Evolutionary conservation across 2,888 invertebrate species (phyloP).

Genomic region (Selenia dentaria): DNA sequence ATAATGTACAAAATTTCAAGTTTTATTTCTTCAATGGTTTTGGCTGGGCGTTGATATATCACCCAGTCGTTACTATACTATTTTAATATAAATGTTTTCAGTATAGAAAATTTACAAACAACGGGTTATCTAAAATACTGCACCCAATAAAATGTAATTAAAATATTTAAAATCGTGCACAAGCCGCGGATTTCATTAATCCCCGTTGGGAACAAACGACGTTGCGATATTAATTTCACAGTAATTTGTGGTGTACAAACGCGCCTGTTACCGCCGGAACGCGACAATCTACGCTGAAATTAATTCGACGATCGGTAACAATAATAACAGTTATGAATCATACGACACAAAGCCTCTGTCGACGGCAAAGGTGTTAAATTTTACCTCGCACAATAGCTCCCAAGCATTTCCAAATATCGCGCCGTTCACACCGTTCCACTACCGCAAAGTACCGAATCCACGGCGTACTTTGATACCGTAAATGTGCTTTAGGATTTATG

Average conservation of each 20-base stretch:
- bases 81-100: too few species aligned
- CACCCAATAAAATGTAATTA: constrained; percentile 12
- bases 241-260: constrained; percentile 56
- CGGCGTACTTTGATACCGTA: constrained; percentile 38
- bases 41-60: too few species aligned
- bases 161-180: constrained; percentile 26
- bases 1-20: too few species aligned
- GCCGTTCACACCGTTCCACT: constrained; percentile 32
- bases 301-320: constrained; percentile 75
- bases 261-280: constrained; percentile 54
- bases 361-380: constrained; percentile 74
- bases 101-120: too few species aligned
- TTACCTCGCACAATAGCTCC: constrained; percentile 53
- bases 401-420: constrained; percentile 54
- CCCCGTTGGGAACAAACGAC: constrained; percentile 48
- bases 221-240: constrained; percentile 56
- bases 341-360: constrained; percentile 61
- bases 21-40: too few species aligned
- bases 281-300: constrained; percentile 64
- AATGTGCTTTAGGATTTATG: constrained; percentile 65
- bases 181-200: constrained; percentile 39
- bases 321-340: constrained; percentile 77
- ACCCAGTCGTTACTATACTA: too few species aligned
- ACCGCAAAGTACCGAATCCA: constrained; percentile 34
- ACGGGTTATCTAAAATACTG: too few species aligned